A percentile compares a stretch with the other conserved stretches of the same genome.
Conservation (phyloP, 2,888 invertebrate genomes). For the Ormyrus nitidulus region DNA sequence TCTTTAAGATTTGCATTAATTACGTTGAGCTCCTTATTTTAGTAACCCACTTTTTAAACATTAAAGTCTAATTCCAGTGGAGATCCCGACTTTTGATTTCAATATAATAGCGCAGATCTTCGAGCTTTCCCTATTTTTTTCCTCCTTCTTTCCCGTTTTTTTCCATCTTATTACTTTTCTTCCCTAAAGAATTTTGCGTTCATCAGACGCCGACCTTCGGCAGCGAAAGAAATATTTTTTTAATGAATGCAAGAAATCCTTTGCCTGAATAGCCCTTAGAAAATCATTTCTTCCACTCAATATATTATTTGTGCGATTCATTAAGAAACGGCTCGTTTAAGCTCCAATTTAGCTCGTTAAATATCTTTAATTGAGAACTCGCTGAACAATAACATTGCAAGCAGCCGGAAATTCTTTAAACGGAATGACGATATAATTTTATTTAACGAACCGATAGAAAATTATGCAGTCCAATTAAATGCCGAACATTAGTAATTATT, state of each 20-base stretch:
- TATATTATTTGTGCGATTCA: slow-evolving; percentile 35
- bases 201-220: slow-evolving; percentile 28
- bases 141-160: background rate
- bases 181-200: slow-evolving; percentile 43
- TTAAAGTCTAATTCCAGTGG: slow-evolving; percentile 44
- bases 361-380: slow-evolving; percentile 20
- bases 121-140: slow-evolving; percentile 38
- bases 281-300: slow-evolving; percentile 26
- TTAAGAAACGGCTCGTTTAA: slow-evolving; percentile 20
- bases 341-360: slow-evolving; percentile 25
- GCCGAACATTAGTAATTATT: too few species aligned
- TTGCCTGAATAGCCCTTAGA: slow-evolving; percentile 26
- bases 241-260: slow-evolving; percentile 44
- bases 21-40: slow-evolving; percentile 35
- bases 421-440: too few species aligned
- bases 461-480: too few species aligned
- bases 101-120: slow-evolving; percentile 36
- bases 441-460: too few species aligned
- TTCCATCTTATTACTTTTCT: slow-evolving; percentile 21
- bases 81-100: slow-evolving; percentile 46
- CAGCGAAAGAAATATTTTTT: slow-evolving; percentile 14
- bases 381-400: slow-evolving; percentile 18
- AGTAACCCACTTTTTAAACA: slow-evolving; percentile 44
- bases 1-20: slow-evolving; percentile 47
- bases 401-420: too few species aligned